A percentile compares a stretch with the other conserved stretches of the same genome.
phyloP scores from a whole-genome alignment of 92 coral and sea anemone species.

The Epizoanthus rinbou region DNA sequence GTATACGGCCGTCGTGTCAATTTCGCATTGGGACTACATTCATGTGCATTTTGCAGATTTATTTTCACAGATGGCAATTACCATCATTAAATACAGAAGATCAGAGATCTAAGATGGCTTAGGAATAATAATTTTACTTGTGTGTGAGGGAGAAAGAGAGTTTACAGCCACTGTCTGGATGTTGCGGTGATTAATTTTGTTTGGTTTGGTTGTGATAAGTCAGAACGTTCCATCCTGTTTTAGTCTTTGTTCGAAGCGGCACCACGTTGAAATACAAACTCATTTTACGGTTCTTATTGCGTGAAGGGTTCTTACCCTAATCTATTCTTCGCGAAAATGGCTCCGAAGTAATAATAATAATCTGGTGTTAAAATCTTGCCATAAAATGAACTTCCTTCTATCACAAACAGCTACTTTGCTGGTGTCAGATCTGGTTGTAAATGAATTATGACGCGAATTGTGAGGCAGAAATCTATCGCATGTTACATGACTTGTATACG shows the following conservation, averaged over 20 bases:
- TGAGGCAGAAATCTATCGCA: not conserved
- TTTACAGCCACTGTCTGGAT: not conserved
- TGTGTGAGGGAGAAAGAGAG: not conserved
- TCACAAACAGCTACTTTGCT: not conserved
- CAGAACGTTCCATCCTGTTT: not conserved
- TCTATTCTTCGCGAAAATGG: slow-evolving; percentile 3
- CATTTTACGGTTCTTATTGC: slow-evolving; percentile 21
- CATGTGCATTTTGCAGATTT: slow-evolving; percentile 6
- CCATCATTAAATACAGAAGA: not conserved
- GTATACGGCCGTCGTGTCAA: not conserved
- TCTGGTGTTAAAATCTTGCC: not conserved
- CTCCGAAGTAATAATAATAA: not conserved
- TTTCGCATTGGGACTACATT: not conserved
- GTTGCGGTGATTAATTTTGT: not conserved
- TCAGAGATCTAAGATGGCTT: slow-evolving; percentile 1
- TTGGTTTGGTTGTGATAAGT: not conserved
- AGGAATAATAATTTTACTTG: not conserved
- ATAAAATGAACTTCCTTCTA: not conserved
- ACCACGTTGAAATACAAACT: not conserved
- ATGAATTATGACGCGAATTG: not conserved
- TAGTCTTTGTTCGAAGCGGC: slow-evolving; percentile 27
- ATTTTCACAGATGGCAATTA: not conserved
- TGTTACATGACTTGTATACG: not conserved
- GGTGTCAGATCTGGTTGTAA: not conserved
- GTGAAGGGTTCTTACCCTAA: slow-evolving; percentile 37